Evolutionary conservation across 2,797 vertebrate species (phyloP), one percentile per base, ranked within the genome.

Genomic region (Salarias fasciatus): DNA sequence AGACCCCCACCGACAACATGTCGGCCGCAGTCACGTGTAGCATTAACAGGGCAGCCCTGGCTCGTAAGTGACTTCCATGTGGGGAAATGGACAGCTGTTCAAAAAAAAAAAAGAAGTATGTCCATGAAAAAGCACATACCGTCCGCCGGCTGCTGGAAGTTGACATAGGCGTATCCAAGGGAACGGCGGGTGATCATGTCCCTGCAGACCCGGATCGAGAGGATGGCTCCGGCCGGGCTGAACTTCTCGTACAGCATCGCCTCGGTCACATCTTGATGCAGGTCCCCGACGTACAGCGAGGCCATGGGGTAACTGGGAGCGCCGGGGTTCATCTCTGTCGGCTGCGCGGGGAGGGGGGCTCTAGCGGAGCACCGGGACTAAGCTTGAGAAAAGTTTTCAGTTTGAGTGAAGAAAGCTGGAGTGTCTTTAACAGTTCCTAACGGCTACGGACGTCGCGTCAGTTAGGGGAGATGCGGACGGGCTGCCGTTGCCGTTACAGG

Each of bases 241-340:
- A 97, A 96, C 88, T 95, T 96, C 91, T 97, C 95, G 66, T 97
- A 96, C 51, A 96, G 92, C 95, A 96, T 95, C 82, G 94, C 95
- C 85, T 96, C 95, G 31, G 95, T 96, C 80, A 96, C 94, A 75
- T 96, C 95, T 59, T 87, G 91, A 72, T 96, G 95, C 43, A 97
- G 91, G 54, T 97, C 95, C 43, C 95, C 95, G 63, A 96, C 94
- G 65, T 97, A 96, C 40, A 96, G 89, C 14, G 95, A 96, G 63
- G 95, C 95, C 95, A 95, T 95, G 72, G 96, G 94, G 85, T 95
- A 95, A 88, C 95, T 97, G 67, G 96, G 95, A 87, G 96, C 95
- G 80, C 95, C 96, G 85, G 96, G 96, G 80, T 98, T 98, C 96
- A 99, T 99, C 53, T 79, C 91, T 63, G 37, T 50, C 48, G 45